Conservation (phyloP, 2,797 vertebrate genomes). For the Uromys caudimaculatus region DNA sequence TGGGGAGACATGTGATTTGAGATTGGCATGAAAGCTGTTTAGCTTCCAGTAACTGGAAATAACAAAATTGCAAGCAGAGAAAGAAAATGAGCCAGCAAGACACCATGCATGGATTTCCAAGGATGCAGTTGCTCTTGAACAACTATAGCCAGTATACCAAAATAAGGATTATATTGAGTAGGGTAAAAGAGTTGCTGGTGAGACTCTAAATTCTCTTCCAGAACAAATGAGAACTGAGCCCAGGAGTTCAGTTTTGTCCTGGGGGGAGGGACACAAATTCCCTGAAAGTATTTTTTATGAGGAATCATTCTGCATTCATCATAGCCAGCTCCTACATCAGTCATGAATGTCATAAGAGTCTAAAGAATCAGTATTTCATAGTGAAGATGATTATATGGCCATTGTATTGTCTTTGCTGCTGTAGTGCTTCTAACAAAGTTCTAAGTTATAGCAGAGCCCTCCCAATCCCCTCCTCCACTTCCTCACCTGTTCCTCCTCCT, state of each 20-base stretch:
- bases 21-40: neutral
- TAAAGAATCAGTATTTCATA: slow-evolving; percentile 86
- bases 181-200: slow-evolving; percentile 84
- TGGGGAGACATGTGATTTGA: neutral
- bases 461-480: neutral
- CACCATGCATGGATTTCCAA: slow-evolving; percentile 78
- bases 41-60: neutral
- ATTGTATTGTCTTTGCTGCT: slow-evolving; percentile 83
- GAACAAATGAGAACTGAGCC: slow-evolving; percentile 87
- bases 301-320: slow-evolving; percentile 87
- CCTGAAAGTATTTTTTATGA: slow-evolving; percentile 84
- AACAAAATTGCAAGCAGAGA: neutral
- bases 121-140: slow-evolving; percentile 85
- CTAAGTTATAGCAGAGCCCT: neutral
- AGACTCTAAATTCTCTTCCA: slow-evolving; percentile 87
- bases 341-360: slow-evolving; percentile 88
- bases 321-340: slow-evolving; percentile 86
- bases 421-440: slow-evolving; percentile 77
- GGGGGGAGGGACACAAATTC: slow-evolving; percentile 85
- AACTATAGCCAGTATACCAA: slow-evolving; percentile 87
- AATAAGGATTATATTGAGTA: slow-evolving; percentile 85
- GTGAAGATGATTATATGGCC: slow-evolving; percentile 87
- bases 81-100: neutral
- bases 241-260: slow-evolving; percentile 86
- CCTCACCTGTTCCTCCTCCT: neutral